Evolutionary conservation across 2,888 invertebrate genomes (phyloP).

Genomic region (Hydropsyche betteni): DNA sequence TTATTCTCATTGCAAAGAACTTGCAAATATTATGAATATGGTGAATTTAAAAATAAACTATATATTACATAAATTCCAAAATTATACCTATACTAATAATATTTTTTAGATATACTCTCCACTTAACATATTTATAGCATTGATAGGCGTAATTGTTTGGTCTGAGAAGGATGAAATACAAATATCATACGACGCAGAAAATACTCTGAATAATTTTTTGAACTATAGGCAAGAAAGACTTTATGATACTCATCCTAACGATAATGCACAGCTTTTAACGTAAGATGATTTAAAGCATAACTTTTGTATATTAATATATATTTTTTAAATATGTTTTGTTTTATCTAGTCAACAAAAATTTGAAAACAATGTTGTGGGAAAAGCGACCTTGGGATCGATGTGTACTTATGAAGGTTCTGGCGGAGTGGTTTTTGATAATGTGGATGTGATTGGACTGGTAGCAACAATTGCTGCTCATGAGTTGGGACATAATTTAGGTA

Average conservation of each 20-base stretch:
- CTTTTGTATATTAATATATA: slow-evolving; percentile 11
- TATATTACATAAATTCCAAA: neutral
- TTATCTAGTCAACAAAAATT: slow-evolving; percentile 82
- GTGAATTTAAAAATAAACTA: slow-evolving; percentile 64
- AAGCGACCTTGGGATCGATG: slow-evolving; percentile 94
- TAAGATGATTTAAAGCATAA: slow-evolving; percentile 62
- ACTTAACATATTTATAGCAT: slow-evolving; percentile 92
- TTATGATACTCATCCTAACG: slow-evolving; percentile 87
- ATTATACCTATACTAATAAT: neutral
- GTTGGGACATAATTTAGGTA: slow-evolving; percentile 97
- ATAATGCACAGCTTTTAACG: slow-evolving; percentile 96
- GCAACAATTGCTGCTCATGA: slow-evolving; percentile 98
- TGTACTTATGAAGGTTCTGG: slow-evolving; percentile 97
- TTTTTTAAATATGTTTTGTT: slow-evolving; percentile 17
- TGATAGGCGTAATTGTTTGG: slow-evolving; percentile 99
- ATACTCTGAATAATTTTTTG: slow-evolving; percentile 89
- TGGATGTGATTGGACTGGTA: slow-evolving; percentile 84
- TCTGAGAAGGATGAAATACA: slow-evolving; percentile 86
- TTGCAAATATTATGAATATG: slow-evolving; percentile 95
- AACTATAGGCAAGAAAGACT: slow-evolving; percentile 84
- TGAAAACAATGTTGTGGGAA: slow-evolving; percentile 94
- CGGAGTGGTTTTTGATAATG: slow-evolving; percentile 95
- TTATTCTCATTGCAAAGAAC: slow-evolving; percentile 86
- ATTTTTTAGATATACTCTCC: slow-evolving; percentile 86
- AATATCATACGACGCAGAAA: slow-evolving; percentile 84